A percentile compares a stretch with the other conserved stretches of the same genome.
phyloP scores from a whole-genome alignment of 2,113 vertebrate genomes.

The Acrocephalus kingi region DNA sequence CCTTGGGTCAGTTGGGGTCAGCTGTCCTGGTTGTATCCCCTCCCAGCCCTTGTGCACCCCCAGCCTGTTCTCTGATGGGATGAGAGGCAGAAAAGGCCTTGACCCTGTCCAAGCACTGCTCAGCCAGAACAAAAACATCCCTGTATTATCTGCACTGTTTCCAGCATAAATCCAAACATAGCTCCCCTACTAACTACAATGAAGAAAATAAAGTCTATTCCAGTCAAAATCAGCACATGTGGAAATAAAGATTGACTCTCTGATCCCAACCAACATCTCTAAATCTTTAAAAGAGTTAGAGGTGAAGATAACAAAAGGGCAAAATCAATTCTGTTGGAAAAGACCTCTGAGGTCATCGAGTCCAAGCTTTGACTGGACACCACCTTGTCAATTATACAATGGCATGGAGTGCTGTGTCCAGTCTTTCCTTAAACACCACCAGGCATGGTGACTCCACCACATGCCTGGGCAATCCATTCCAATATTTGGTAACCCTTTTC shows the following conservation, averaged over 20 bases:
- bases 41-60: background rate
- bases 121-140: background rate
- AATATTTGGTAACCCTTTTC: background rate
- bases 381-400: background rate
- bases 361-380: background rate
- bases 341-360: background rate
- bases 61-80: background rate
- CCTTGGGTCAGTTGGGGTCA: rapidly evolving
- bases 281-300: background rate
- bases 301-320: background rate
- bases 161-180: background rate
- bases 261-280: background rate
- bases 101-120: background rate
- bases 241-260: background rate
- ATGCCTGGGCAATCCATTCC: background rate
- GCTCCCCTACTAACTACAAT: background rate
- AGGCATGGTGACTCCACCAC: background rate
- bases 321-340: background rate
- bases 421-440: no score
- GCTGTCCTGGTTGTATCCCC: background rate
- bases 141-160: background rate
- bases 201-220: background rate
- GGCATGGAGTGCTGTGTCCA: background rate
- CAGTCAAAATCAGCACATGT: background rate
- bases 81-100: background rate